Conservation (phyloP, 2,888 invertebrate species). For the Rhamphomyia laevipes region DNA sequence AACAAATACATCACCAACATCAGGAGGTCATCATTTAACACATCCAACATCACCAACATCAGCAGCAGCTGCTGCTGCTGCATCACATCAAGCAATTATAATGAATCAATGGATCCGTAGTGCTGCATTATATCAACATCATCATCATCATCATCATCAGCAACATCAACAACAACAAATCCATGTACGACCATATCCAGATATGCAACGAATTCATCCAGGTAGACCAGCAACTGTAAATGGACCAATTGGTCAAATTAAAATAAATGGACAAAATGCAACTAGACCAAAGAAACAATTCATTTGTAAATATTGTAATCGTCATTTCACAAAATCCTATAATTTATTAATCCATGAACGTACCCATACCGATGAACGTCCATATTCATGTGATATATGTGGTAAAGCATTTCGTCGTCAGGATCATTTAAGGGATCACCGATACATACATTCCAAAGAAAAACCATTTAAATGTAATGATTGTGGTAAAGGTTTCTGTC, state of each 20-base stretch:
- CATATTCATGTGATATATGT: slow-evolving; percentile 92
- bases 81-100: slow-evolving; percentile 44
- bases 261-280: slow-evolving; percentile 45
- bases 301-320: slow-evolving; percentile 94
- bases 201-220: slow-evolving; percentile 36
- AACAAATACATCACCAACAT: not conserved
- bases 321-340: slow-evolving; percentile 96
- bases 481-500: slow-evolving; percentile 98
- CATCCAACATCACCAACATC: slow-evolving; percentile 15
- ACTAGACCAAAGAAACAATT: slow-evolving; percentile 71
- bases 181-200: slow-evolving; percentile 39
- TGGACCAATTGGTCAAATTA: slow-evolving; percentile 42
- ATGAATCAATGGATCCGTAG: slow-evolving; percentile 66
- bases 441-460: slow-evolving; percentile 96
- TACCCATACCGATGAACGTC: slow-evolving; percentile 93
- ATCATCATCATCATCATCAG: slow-evolving; percentile 39
- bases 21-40: not conserved
- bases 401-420: slow-evolving; percentile 92
- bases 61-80: slow-evolving; percentile 43
- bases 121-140: slow-evolving; percentile 54
- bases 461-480: slow-evolving; percentile 96
- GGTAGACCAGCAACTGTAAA: slow-evolving; percentile 33
- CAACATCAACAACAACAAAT: slow-evolving; percentile 22
- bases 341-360: slow-evolving; percentile 94
- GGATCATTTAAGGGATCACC: slow-evolving; percentile 85